Base-by-base conservation (phyloP, 2,888 invertebrate species). In the Campoplex nolae region DNA sequence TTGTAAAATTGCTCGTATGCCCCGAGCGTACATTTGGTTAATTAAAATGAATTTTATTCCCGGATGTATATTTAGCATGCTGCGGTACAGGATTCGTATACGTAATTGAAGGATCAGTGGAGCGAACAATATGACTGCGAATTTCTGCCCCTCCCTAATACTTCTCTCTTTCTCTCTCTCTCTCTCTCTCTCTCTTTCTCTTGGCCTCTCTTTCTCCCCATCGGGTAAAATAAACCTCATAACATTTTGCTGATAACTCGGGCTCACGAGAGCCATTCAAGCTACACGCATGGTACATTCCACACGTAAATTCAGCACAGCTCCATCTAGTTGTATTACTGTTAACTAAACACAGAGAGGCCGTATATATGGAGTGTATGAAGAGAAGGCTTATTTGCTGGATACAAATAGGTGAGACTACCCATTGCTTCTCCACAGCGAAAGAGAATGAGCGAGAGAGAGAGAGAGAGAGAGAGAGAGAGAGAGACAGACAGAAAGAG, bases 201-300 rank as follows among this genome's bases (percentile, higher is more conserved):
- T 32, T 13, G n/a, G 56, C 28, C 58, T n/a, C 58, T 62, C 54
- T n/a, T 13, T 18, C 62, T 75, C 62, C 45, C 70, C 65, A 74
- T 82, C 62, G 62, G 32, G 38, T 54, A 76, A 83, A 82, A 74
- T 58, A 77, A 82, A 85, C 73, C 73, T 74, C 82, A 68, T 82
- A 71, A 75, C 67, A 85, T 85, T 76, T 82, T 71, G 77, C 81
- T 85, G 74, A 78, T 82, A 82, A 85, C 73, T 23, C 42, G 62
- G 35, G 81, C 76, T 74, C 68, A 23, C 28, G 48, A 67, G 74
- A 76, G 81, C 62, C 65, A 54, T 73, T 68, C 62, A 23, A 65
- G 48, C 67, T 45, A 58, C 77, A 78, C 74, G 58, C 68, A 58
- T 45, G 48, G 62, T 79, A 54, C 68, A 76, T 81, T 81, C 32